Evolutionary conservation across 2,888 invertebrate species (phyloP).

Genomic region (Netelia fuscicornis): DNA sequence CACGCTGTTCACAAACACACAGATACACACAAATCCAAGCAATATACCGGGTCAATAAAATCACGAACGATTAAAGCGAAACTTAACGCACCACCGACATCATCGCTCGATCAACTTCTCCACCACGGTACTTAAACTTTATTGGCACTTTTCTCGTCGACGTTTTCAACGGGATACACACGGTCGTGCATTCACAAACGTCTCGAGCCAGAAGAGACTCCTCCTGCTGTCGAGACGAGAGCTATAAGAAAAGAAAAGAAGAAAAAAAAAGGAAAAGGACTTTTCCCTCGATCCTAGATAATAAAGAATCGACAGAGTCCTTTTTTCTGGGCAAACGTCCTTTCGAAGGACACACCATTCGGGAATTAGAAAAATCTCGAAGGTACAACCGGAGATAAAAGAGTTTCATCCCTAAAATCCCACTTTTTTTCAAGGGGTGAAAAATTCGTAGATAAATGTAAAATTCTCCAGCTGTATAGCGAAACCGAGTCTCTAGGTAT

Average conservation of each 20-base stretch:
- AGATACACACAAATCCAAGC: not conserved
- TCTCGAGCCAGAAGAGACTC: not conserved
- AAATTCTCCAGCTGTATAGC: no score
- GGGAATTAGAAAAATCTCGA: no score
- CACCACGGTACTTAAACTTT: slow-evolving; percentile 31
- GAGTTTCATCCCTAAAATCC: no score
- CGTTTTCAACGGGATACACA: not conserved
- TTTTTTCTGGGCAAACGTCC: no score
- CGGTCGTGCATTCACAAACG: not conserved
- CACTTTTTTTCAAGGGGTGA: no score
- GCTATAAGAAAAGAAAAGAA: not conserved
- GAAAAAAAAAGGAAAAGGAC: not conserved
- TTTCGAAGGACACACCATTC: no score
- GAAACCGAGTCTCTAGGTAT: no score
- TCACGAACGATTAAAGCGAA: slow-evolving; percentile 42
- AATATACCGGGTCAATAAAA: slow-evolving; percentile 44
- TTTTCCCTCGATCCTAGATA: not conserved
- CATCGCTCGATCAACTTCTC: slow-evolving; percentile 16
- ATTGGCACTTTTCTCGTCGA: slow-evolving; percentile 25
- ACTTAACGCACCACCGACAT: slow-evolving; percentile 30
- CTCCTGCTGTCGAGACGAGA: not conserved
- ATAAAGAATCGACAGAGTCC: no score
- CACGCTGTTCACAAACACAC: not conserved
- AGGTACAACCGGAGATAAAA: no score
- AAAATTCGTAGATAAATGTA: no score